phyloP scores from a whole-genome alignment of 2,888 invertebrate species.

The Nephrotoma appendiculata region DNA sequence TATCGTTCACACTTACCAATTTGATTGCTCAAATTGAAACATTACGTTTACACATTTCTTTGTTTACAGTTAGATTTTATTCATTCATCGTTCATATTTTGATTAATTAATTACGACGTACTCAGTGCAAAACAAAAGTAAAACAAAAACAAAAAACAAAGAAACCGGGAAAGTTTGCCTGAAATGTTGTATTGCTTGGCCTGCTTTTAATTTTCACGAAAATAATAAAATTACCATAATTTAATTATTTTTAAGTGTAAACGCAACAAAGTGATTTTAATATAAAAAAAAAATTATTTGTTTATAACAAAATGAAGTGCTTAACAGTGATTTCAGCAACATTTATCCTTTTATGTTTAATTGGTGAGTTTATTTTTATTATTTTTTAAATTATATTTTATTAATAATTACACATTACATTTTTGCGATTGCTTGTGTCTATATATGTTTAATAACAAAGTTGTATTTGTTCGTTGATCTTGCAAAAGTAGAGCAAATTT shows the following conservation, averaged over 20 bases:
- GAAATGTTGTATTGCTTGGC: not conserved
- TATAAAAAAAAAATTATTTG: not conserved
- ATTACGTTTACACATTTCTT: not conserved
- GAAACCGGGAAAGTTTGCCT: not conserved
- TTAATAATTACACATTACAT: not conserved
- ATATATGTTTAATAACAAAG: not conserved
- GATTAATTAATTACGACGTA: not conserved
- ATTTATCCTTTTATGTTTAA: not conserved
- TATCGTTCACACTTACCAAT: not conserved
- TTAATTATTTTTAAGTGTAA: not conserved
- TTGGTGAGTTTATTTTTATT: not conserved
- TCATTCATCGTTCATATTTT: not conserved
- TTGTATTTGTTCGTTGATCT: not conserved
- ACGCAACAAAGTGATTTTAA: not conserved
- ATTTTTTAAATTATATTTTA: not conserved
- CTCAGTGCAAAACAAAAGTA: not conserved
- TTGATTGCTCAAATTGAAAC: not conserved
- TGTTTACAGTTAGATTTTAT: not conserved
- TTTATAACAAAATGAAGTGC: not conserved
- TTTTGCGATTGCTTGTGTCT: not conserved
- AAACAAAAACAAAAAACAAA: not conserved
- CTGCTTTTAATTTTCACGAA: not conserved
- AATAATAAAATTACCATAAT: not conserved
- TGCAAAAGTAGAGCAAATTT: not conserved
- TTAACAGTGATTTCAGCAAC: not conserved